Evolutionary conservation across 2,888 invertebrate genomes (phyloP), one percentile per base, ranked within the genome.

Genomic region (Carcina quercana): DNA sequence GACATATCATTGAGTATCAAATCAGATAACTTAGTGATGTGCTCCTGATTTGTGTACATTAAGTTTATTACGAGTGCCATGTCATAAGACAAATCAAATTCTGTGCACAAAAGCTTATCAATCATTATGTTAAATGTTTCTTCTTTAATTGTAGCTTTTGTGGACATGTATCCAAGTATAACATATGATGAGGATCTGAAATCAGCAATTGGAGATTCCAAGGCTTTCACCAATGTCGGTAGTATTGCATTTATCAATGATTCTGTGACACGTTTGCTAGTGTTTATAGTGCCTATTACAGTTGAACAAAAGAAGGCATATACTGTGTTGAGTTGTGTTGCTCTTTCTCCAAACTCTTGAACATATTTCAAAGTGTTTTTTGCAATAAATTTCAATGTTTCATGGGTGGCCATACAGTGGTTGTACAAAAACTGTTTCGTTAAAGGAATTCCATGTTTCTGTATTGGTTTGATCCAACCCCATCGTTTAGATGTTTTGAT

Each of bases 301-400:
- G 91, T 87, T 8, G 91, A 89, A 30, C 92, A 91, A 59, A 92
- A 95, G 69, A 96, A 96, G 5, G 91, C 91, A 55, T 92, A 90
- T 2, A 93, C 84, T 0, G 92, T 89, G 31, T 89, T 89, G 6
- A 94, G 68, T 21, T 86, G 78, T 21, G 83, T 69, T 0, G 90
- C 88, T 37, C 87, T 78, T 2, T 85, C 72, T 1, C 82, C 86
- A 59, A 88, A 86, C 38, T 86, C 85, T 30, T 87, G 85, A 0
- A 93, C 86, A 61, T 76, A 76, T 37, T 68, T 73, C 8, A 63
- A 31, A 1, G 68, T 66, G 11, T 39, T 56, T 26, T 59, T 70
- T 0, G 69, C 59, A 27, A 80, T 68, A 30, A 78, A 76, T 14
- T 62, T 47, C 28, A 82, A 51, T 1, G 65, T 65, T 5, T 62